Evolutionary conservation across 2,797 vertebrate genomes (phyloP).

Genomic region (Petrocephalus schoutedeni): DNA sequence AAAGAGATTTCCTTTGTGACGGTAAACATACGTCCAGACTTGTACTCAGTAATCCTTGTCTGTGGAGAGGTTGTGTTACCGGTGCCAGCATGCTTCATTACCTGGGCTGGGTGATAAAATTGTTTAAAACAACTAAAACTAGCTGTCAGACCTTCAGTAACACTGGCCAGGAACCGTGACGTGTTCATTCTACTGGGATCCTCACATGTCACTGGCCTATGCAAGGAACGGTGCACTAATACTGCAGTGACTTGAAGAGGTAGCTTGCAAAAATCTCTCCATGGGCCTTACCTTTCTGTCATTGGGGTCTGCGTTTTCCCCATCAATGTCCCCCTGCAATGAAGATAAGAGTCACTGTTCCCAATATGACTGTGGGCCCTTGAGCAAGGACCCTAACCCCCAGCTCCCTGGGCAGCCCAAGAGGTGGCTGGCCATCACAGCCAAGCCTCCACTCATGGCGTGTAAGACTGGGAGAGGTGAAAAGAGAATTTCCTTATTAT

Average conservation of each 20-base stretch:
- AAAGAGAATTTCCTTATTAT: background rate
- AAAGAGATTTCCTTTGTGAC: constrained; percentile 26
- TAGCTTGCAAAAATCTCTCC: background rate
- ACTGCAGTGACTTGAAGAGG: background rate
- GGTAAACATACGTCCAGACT: constrained; percentile 16
- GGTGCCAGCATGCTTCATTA: constrained; percentile 1
- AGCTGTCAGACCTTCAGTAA: constrained; percentile 9
- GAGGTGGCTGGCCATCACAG: too few relatives aligned
- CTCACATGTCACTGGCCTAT: background rate
- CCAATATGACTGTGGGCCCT: background rate
- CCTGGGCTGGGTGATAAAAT: background rate
- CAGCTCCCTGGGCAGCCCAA: too few relatives aligned
- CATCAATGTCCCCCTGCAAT: constrained; percentile 79
- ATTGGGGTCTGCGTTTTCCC: constrained; percentile 75
- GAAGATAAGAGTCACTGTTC: background rate
- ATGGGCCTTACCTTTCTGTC: constrained; percentile 82
- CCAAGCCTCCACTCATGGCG: too few relatives aligned
- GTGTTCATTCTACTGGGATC: background rate
- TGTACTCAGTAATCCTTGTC: background rate
- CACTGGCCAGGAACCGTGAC: background rate
- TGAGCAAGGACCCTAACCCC: too few relatives aligned
- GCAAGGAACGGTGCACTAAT: background rate
- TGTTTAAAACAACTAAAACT: constrained; percentile 14
- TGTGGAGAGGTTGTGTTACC: background rate
- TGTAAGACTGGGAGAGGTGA: too few relatives aligned